These are phyloP conservation scores for Leucoptera coffeella DNA, from an alignment of 2,888 invertebrate species.

Conservation along the genomic window DNA sequence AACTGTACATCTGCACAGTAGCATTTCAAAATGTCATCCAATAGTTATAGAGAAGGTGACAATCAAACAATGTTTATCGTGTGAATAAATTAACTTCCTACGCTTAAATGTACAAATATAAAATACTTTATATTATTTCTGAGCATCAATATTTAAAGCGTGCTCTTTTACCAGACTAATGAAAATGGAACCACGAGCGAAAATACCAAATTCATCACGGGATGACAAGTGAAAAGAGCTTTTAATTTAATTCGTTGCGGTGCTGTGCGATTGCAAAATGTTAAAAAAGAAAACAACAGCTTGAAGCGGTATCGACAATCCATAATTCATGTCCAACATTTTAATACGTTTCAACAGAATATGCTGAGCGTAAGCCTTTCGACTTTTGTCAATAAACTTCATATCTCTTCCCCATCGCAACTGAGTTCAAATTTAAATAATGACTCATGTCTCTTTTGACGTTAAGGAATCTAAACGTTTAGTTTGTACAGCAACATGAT, in stretches of 20 bases:
- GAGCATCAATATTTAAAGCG: too few relatives aligned
- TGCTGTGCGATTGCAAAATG: constrained; percentile 38
- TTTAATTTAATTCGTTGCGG: constrained; percentile 54
- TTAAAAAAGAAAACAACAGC: constrained; percentile 49
- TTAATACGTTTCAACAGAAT: constrained; percentile 34
- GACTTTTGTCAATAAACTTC: constrained; percentile 14
- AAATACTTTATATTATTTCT: too few relatives aligned
- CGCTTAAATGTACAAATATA: too few relatives aligned
- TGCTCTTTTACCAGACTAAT: too few relatives aligned
- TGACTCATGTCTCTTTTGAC: constrained; percentile 12
- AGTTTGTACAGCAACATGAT: constrained; percentile 46
- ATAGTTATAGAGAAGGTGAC: too few relatives aligned
- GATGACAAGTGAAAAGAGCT: constrained; percentile 53
- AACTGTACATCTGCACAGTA: too few relatives aligned
- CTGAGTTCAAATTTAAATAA: constrained; percentile 15
- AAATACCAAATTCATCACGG: constrained; percentile 46
- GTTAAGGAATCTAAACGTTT: constrained; percentile 11
- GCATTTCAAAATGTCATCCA: too few relatives aligned
- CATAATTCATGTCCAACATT: constrained; percentile 54
- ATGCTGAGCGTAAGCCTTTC: constrained; percentile 16
- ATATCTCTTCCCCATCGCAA: constrained; percentile 15
- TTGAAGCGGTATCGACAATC: constrained; percentile 54
- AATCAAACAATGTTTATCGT: too few relatives aligned
- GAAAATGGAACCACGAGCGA: constrained; percentile 12
- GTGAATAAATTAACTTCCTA: too few relatives aligned